phyloP scores from a whole-genome alignment of 2,797 vertebrate species.

The Centropyge bicolor region DNA sequence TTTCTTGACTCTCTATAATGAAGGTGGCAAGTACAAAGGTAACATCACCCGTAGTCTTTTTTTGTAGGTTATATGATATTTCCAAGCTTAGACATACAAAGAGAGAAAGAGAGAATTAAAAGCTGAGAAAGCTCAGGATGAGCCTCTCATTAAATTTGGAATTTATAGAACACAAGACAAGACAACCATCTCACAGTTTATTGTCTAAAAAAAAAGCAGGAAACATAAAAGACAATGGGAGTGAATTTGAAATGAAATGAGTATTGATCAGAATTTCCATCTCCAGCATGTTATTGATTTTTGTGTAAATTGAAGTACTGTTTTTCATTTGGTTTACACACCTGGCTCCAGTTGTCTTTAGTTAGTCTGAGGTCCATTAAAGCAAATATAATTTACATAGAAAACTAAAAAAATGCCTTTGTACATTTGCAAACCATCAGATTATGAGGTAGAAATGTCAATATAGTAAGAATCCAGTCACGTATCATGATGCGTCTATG shows the following conservation, averaged over 20 bases:
- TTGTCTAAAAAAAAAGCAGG: slow-evolving; percentile 17
- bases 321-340: slow-evolving; percentile 40
- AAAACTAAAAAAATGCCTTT: background rate
- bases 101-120: background rate
- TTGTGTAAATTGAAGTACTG: slow-evolving; percentile 42
- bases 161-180: background rate
- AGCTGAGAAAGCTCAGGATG: background rate
- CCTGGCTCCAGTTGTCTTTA: slow-evolving; percentile 37
- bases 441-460: background rate
- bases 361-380: background rate
- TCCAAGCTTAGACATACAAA: background rate
- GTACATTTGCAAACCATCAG: background rate
- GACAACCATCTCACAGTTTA: background rate
- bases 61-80: background rate
- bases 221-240: slow-evolving; percentile 18
- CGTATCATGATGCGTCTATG: background rate
- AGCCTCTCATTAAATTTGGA: background rate
- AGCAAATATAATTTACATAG: slow-evolving; percentile 2
- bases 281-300: slow-evolving; percentile 59
- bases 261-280: slow-evolving; percentile 58
- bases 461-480: background rate
- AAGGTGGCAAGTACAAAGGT: background rate
- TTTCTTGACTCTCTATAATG: background rate
- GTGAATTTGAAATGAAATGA: slow-evolving; percentile 44
- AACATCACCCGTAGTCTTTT: background rate